These are phyloP conservation scores for Leptatherina wallacei DNA, from an alignment of 2,797 vertebrate species.

Conservation along the genomic window DNA sequence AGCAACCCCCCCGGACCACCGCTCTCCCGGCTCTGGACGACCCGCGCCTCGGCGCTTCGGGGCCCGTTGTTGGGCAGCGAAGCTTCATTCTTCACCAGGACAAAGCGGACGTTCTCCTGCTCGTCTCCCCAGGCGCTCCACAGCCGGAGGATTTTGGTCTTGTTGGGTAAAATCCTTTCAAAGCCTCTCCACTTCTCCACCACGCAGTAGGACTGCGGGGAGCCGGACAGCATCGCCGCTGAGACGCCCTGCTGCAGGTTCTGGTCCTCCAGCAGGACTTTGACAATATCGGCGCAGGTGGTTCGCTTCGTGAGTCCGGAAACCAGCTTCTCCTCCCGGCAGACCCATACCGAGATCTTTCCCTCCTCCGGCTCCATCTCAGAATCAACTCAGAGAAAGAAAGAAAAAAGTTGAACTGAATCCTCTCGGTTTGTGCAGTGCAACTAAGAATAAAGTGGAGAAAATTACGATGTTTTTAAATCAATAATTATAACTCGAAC, in stretches of 20 bases:
- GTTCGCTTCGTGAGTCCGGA: constrained; percentile 92
- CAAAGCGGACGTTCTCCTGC: constrained; percentile 94
- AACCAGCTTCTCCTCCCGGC: constrained; percentile 95
- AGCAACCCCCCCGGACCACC: constrained; percentile 48
- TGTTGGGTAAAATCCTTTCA: constrained; percentile 93
- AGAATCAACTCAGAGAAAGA: not conserved
- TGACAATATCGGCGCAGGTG: constrained; percentile 93
- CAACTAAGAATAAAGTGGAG: not conserved
- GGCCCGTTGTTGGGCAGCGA: constrained; percentile 91
- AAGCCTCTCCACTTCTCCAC: constrained; percentile 98
- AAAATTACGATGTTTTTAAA: fast-evolving
- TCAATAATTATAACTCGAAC: not conserved
- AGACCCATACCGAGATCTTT: constrained; percentile 95
- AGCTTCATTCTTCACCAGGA: constrained; percentile 92
- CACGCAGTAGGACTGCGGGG: constrained; percentile 91
- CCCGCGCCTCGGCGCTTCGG: constrained; percentile 93
- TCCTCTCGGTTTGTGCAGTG: not conserved
- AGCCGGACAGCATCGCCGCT: constrained; percentile 85
- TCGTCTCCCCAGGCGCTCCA: constrained; percentile 96
- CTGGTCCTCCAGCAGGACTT: constrained; percentile 91
- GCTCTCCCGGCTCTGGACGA: constrained; percentile 91
- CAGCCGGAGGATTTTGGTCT: constrained; percentile 92
- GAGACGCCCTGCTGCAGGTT: constrained; percentile 79
- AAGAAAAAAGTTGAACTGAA: constrained; percentile 10
- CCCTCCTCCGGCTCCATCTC: constrained; percentile 89